These are phyloP conservation scores for Spondyliosoma cantharus DNA, from an alignment of 2,797 vertebrate species.

Conservation along the genomic window DNA sequence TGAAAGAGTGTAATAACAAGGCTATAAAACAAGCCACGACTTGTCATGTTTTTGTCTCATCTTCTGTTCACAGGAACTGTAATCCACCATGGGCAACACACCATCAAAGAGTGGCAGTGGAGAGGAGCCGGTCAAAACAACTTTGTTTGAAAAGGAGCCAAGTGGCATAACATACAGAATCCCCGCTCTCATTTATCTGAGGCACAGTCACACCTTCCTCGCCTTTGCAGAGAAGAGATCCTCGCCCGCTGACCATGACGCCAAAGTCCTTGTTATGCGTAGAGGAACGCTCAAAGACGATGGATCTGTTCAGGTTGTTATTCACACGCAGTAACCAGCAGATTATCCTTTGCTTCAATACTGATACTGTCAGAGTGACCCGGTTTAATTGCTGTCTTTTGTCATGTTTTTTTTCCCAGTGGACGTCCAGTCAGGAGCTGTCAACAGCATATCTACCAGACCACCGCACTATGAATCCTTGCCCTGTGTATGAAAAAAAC, in stretches of 20 bases:
- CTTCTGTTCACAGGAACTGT: constrained; percentile 51
- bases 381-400: constrained; percentile 10
- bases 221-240: constrained; percentile 93
- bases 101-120: constrained; percentile 68
- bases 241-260: constrained; percentile 83
- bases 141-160: constrained; percentile 85
- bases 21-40: constrained; percentile 9
- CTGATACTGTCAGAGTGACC: neutral
- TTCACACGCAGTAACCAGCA: neutral
- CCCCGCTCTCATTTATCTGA: constrained; percentile 89
- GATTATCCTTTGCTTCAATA: neutral
- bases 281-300: constrained; percentile 80
- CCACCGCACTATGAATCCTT: constrained; percentile 94
- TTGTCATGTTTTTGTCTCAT: constrained; percentile 16
- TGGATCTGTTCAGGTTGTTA: constrained; percentile 83
- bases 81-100: constrained; percentile 76
- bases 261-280: constrained; percentile 89
- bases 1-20: constrained; percentile 47
- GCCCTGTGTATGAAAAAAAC: constrained; percentile 88
- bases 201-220: constrained; percentile 83
- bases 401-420: constrained; percentile 72
- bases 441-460: constrained; percentile 72
- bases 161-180: constrained; percentile 89
- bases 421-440: constrained; percentile 81
- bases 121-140: constrained; percentile 78